Evolutionary conservation across 2,888 invertebrate genomes (phyloP).

Genomic region (Leptinotarsa juncta): DNA sequence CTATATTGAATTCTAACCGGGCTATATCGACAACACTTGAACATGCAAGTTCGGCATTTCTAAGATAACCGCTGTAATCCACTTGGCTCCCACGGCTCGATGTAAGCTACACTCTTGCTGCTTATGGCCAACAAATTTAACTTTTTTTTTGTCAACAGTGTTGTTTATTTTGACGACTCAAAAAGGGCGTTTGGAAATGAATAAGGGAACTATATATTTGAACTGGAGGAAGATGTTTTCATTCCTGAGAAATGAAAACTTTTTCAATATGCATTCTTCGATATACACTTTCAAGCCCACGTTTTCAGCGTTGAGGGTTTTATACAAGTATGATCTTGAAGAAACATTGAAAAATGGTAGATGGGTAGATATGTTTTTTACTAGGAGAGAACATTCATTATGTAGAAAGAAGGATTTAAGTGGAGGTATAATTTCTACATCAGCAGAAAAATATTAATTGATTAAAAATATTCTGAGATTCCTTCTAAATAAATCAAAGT

Average conservation of each 20-base stretch:
- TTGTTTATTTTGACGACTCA: conserved; percentile 31
- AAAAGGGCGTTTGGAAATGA: conserved; percentile 15
- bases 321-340: no score
- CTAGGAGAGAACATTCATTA: no score
- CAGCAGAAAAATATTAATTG: no score
- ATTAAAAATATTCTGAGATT: no score
- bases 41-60: conserved; percentile 34
- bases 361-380: no score
- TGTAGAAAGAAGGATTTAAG: no score
- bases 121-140: conserved; percentile 28
- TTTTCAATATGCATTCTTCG: neutral
- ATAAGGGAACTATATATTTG: neutral
- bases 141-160: conserved; percentile 26
- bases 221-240: neutral
- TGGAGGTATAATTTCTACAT: no score
- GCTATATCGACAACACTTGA: conserved; percentile 22
- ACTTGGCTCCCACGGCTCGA: conserved; percentile 31
- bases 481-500: no score
- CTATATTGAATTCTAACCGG: neutral
- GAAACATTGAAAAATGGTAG: no score
- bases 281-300: neutral
- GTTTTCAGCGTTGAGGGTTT: no score
- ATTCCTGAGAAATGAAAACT: neutral
- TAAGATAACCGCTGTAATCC: conserved; percentile 31
- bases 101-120: conserved; percentile 32